A percentile compares a stretch with the other conserved stretches of the same genome.
phyloP scores from a whole-genome alignment of 2,888 invertebrate species.

The Lithodes maja region DNA sequence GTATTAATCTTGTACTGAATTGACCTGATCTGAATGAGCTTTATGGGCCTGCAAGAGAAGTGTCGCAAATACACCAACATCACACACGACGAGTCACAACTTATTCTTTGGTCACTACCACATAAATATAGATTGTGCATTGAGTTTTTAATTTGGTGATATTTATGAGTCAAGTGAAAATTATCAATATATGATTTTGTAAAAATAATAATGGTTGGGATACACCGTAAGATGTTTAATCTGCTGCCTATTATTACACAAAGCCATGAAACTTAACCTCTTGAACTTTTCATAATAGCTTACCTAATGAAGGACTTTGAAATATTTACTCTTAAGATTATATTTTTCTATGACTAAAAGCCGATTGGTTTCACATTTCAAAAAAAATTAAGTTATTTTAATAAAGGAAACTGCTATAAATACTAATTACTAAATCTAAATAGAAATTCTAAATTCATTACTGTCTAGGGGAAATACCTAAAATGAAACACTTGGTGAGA shows the following conservation, averaged over 20 bases:
- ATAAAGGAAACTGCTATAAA: background rate
- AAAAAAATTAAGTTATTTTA: background rate
- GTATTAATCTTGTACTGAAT: too few relatives aligned
- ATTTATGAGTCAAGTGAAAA: background rate
- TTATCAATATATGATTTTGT: background rate
- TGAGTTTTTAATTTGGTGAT: background rate
- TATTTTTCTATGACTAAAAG: background rate
- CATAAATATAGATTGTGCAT: background rate
- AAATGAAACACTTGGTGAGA: background rate
- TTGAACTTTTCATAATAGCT: background rate
- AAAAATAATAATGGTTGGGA: background rate
- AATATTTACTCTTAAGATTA: background rate
- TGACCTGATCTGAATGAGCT: too few relatives aligned
- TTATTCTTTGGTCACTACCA: too few relatives aligned
- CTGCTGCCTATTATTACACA: background rate
- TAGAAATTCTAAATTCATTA: background rate
- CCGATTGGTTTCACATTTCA: background rate
- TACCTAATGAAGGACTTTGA: slow-evolving; percentile 11
- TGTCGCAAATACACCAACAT: too few relatives aligned
- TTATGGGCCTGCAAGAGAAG: too few relatives aligned
- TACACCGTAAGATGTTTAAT: background rate
- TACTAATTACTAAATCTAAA: background rate
- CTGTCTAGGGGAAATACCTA: slow-evolving; percentile 2
- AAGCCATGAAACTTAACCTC: background rate
- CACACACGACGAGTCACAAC: too few relatives aligned